phyloP scores from a whole-genome alignment of 2,888 invertebrate species.

The Brenthis hecate region DNA sequence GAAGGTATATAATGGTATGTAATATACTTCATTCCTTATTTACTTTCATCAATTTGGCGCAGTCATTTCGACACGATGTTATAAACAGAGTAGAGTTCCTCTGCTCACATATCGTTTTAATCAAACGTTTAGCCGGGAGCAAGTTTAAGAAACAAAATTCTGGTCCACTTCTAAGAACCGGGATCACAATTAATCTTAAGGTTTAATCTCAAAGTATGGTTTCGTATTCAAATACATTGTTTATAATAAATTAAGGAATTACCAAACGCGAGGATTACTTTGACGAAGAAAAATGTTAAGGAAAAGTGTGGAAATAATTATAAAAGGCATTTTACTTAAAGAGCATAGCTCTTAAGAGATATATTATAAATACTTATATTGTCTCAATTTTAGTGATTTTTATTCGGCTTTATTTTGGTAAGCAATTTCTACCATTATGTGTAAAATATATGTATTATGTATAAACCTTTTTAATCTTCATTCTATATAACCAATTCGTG shows the following conservation, averaged over 20 bases:
- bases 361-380: neutral
- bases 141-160: conserved; percentile 74
- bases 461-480: no score
- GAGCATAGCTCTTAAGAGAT: neutral
- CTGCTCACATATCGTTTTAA: conserved; percentile 52
- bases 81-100: conserved; percentile 33
- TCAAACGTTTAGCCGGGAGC: conserved; percentile 59
- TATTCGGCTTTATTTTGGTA: no score
- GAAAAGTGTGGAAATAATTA: conserved; percentile 16
- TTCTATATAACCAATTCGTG: no score
- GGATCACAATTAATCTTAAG: conserved; percentile 73
- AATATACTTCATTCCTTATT: conserved; percentile 18
- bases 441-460: no score
- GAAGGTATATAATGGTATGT: conserved; percentile 2
- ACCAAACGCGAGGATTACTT: conserved; percentile 9
- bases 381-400: neutral
- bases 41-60: conserved; percentile 12
- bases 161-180: conserved; percentile 61
- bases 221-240: conserved; percentile 35
- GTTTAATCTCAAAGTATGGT: conserved; percentile 56
- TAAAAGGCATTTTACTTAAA: neutral
- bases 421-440: no score
- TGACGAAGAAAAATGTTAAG: conserved; percentile 8
- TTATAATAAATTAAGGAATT: conserved; percentile 32
- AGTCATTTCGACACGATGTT: conserved; percentile 20